Percentiles rank a stretch among this genome's conserved stretches.
Evolutionary conservation across 2,113 vertebrate genomes (phyloP).

Genomic region (Diadophis punctatus): DNA sequence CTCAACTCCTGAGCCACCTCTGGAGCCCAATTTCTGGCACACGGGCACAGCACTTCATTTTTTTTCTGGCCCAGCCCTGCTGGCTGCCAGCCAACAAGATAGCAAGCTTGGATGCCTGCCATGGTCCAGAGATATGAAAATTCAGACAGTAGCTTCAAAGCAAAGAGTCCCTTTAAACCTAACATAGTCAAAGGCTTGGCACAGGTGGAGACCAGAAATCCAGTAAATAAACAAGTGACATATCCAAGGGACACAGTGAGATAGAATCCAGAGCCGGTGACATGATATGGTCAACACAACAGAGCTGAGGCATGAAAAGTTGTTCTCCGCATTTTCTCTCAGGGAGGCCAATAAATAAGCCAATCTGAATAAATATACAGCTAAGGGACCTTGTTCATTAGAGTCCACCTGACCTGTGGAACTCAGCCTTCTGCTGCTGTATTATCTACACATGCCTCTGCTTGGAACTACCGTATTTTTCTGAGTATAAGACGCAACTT

Average conservation of each 20-base stretch:
- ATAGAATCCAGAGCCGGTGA: not conserved
- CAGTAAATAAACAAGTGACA: not conserved
- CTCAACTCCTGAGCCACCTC: not conserved
- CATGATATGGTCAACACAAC: not conserved
- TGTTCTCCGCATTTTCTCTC: not conserved
- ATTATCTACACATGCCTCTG: not conserved
- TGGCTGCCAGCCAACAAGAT: not conserved
- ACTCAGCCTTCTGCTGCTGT: not conserved
- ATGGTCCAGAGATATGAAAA: not conserved
- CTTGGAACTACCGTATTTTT: too few relatives aligned
- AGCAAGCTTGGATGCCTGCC: not conserved
- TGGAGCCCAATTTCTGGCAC: not conserved
- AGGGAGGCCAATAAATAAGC: not conserved
- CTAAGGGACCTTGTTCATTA: not conserved
- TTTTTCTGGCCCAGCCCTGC: not conserved
- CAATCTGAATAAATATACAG: not conserved
- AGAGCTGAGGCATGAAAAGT: not conserved
- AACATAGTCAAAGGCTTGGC: not conserved
- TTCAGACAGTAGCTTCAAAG: not conserved
- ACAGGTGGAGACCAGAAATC: not conserved
- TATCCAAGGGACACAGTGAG: not conserved
- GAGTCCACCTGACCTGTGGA: not conserved
- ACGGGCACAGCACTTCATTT: not conserved
- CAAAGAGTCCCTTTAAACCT: not conserved
- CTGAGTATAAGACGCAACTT: too few relatives aligned